Percentiles rank a stretch among this genome's conserved stretches.
Evolutionary conservation across 1,140 invertebrate genomes (phyloP).

Genomic region (Aplysia californica): DNA sequence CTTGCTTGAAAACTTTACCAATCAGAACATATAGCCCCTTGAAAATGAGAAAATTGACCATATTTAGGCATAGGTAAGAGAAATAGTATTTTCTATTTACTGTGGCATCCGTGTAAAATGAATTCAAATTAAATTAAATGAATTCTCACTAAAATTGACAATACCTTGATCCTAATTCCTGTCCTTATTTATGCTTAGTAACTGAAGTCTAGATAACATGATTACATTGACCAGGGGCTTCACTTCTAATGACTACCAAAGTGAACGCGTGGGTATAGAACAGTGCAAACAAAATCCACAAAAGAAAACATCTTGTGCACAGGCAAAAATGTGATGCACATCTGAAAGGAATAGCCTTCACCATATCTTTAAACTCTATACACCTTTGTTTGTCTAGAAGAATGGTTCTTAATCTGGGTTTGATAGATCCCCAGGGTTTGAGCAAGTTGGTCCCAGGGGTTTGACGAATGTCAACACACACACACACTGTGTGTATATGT

Average conservation of each 20-base stretch:
- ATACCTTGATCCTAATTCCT: no score
- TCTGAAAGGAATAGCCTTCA: no score
- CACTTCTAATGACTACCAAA: no score
- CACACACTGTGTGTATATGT: no score
- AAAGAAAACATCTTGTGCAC: no score
- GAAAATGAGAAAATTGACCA: not conserved
- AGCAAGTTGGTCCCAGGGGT: not conserved
- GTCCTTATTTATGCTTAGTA: no score
- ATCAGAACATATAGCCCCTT: conserved; percentile 24
- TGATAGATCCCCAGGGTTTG: no score
- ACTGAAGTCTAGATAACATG: no score
- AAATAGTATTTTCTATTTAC: not conserved
- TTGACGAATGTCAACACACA: not conserved
- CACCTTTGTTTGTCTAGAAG: conserved; percentile 14
- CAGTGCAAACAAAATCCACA: no score
- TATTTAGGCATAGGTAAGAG: not conserved
- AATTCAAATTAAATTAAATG: not conserved
- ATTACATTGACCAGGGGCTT: no score
- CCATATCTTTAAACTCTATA: conserved; percentile 3
- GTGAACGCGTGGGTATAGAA: no score
- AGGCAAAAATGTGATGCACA: not conserved
- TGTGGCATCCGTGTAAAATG: not conserved
- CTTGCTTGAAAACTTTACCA: conserved; percentile 11
- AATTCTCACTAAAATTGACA: not conserved
- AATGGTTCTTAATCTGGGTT: no score